Percentiles rank a stretch among this genome's conserved stretches.
Evolutionary conservation across 2,888 invertebrate genomes (phyloP).

Genomic region (Cerastis rubricosa): DNA sequence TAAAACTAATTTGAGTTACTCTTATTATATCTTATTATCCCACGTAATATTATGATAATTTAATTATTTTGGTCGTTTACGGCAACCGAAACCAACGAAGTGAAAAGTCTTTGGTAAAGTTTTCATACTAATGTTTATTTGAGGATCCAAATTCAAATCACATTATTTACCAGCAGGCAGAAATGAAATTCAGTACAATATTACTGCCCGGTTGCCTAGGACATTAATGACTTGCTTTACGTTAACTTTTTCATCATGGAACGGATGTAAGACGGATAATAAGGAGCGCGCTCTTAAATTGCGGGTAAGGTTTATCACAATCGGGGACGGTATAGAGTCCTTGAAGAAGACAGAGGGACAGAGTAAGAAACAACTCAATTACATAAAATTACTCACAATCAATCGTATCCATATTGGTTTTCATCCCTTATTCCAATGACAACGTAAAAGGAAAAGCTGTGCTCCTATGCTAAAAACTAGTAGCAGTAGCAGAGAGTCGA

Average conservation of each 20-base stretch:
- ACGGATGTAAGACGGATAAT: not conserved
- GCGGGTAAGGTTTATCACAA: not conserved
- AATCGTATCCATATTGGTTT: slow-evolving; percentile 35
- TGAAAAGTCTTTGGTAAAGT: not conserved
- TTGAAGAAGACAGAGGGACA: slow-evolving; percentile 21
- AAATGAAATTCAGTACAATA: not conserved
- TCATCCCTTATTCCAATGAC: slow-evolving; percentile 45
- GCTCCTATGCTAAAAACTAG: slow-evolving; percentile 43
- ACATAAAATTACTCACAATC: slow-evolving; percentile 49
- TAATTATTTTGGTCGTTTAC: not conserved
- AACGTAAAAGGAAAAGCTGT: slow-evolving; percentile 57
- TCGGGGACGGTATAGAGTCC: not conserved
- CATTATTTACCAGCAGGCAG: not conserved
- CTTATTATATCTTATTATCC: too few species aligned
- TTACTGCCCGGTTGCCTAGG: not conserved
- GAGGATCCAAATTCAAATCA: not conserved
- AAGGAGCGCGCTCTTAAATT: not conserved
- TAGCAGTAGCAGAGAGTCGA: slow-evolving; percentile 51
- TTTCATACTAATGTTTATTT: not conserved
- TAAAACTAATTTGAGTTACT: too few species aligned
- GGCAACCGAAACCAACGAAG: too few species aligned
- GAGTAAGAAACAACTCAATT: slow-evolving; percentile 22
- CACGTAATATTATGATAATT: too few species aligned
- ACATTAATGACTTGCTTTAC: too few species aligned
- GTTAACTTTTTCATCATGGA: not conserved